Conservation (phyloP, 2,888 invertebrate species). For the Caenorhabditis sulstoni region DNA sequence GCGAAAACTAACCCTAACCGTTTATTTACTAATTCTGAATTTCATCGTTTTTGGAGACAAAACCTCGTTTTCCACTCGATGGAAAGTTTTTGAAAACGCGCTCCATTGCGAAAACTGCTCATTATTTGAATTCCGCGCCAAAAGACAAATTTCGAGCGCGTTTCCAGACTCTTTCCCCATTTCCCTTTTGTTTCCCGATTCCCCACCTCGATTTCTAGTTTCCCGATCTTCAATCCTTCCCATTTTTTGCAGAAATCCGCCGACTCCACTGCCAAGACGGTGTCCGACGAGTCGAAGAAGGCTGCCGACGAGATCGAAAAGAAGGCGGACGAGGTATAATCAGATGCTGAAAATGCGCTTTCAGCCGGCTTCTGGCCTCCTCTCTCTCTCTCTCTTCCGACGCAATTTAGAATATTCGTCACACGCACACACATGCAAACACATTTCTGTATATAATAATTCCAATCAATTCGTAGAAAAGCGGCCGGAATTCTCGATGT, state of each 20-base stretch:
- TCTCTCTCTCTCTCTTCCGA: neutral
- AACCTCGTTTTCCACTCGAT: too few relatives aligned
- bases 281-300: conserved; percentile 27
- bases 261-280: conserved; percentile 11
- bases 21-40: too few relatives aligned
- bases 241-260: conserved; percentile 43
- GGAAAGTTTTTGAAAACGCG: too few relatives aligned
- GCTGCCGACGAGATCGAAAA: conserved; percentile 38
- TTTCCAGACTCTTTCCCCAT: neutral
- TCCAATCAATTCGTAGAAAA: neutral
- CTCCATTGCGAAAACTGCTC: too few relatives aligned
- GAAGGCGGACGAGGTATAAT: conserved; percentile 52
- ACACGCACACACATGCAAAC: neutral
- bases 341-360: neutral
- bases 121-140: too few relatives aligned
- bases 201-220: neutral
- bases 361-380: neutral
- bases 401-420: neutral
- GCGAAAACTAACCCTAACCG: too few relatives aligned
- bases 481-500: neutral
- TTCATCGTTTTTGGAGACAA: too few relatives aligned
- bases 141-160: neutral
- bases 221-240: neutral
- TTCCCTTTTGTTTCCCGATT: neutral
- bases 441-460: neutral